Conservation (phyloP, 2,888 invertebrate species). For the Strigamia transsilvanica region DNA sequence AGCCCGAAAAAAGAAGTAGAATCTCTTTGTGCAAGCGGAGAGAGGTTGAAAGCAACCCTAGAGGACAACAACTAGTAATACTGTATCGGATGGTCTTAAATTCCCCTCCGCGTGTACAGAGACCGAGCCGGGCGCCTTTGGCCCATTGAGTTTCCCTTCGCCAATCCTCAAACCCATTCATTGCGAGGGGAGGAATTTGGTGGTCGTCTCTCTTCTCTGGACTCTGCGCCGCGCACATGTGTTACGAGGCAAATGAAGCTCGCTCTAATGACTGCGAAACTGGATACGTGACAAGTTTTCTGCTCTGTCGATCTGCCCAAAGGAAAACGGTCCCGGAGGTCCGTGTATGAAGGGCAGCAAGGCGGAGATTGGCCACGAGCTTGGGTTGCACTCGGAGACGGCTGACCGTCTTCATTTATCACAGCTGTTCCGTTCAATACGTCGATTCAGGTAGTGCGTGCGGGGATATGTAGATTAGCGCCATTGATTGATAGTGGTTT, state of each 20-base stretch:
- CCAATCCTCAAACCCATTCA: neutral
- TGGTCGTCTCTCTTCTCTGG: neutral
- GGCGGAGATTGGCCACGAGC: constrained; percentile 7
- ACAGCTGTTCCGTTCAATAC: neutral
- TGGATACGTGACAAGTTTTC: constrained; percentile 26
- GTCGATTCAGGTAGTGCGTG: neutral
- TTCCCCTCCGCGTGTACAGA: neutral
- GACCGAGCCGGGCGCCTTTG: neutral
- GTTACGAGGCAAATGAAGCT: constrained; percentile 14
- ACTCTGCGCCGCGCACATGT: neutral
- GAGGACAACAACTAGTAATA: constrained; percentile 18
- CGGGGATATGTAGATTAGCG: too few species aligned
- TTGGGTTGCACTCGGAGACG: neutral
- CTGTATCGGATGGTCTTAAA: constrained; percentile 25
- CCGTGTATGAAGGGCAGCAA: constrained; percentile 15
- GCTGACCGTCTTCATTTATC: neutral
- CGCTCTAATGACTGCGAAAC: constrained; percentile 15
- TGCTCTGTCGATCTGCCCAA: constrained; percentile 2
- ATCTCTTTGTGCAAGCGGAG: neutral
- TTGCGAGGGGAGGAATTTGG: neutral
- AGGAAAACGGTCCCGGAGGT: constrained; percentile 16
- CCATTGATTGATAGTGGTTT: too few species aligned
- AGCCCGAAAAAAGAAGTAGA: neutral
- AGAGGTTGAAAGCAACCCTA: neutral
- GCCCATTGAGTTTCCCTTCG: neutral